phyloP scores from a whole-genome alignment of 2,888 invertebrate species.

The Embidobia sp. region DNA sequence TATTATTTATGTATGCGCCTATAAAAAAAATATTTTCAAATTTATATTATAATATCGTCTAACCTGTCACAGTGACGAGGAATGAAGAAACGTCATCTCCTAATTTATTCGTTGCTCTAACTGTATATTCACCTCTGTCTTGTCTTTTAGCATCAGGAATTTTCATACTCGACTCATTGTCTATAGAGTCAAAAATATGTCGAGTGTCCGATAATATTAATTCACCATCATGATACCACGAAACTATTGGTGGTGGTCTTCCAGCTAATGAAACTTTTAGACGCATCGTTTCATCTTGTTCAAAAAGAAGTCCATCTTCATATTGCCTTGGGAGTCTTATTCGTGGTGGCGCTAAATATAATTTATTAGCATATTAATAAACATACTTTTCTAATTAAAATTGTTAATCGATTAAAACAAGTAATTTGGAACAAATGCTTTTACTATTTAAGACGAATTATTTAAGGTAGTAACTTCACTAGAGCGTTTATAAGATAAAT shows the following conservation, averaged over 20 bases:
- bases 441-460: too few relatives aligned
- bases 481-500: too few relatives aligned
- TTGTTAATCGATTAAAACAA: too few relatives aligned
- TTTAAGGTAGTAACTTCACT: too few relatives aligned
- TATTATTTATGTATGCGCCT: too few relatives aligned
- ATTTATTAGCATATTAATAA: too few relatives aligned
- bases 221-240: slow-evolving; percentile 93
- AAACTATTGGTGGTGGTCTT: slow-evolving; percentile 90
- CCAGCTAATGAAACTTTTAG: slow-evolving; percentile 93
- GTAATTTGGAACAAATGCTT: too few relatives aligned
- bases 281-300: slow-evolving; percentile 91
- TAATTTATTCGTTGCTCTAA: slow-evolving; percentile 90
- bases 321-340: slow-evolving; percentile 92
- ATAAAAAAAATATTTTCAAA: too few relatives aligned
- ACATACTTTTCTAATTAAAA: too few relatives aligned
- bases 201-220: slow-evolving; percentile 81
- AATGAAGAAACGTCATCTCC: slow-evolving; percentile 92
- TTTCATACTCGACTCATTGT: slow-evolving; percentile 89
- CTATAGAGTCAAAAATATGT: slow-evolving; percentile 77
- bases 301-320: slow-evolving; percentile 93
- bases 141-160: slow-evolving; percentile 88
- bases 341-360: slow-evolving; percentile 87
- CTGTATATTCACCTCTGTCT: slow-evolving; percentile 94
- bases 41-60: too few relatives aligned
- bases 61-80: slow-evolving; percentile 92